Conservation (phyloP, 2,888 invertebrate species). For the Baccha elongata region DNA sequence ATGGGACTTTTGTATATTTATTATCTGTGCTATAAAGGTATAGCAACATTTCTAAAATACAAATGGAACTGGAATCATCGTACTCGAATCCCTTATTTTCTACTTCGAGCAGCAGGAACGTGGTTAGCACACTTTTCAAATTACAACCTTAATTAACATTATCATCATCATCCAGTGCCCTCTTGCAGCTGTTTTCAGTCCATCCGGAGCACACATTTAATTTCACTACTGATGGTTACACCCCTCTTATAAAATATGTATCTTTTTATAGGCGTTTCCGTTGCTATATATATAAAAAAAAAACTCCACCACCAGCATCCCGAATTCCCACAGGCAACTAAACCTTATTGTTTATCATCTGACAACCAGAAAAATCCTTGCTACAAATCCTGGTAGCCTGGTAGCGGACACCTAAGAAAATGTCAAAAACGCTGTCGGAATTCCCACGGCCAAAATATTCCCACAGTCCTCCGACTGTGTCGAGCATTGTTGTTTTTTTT, state of each 20-base stretch:
- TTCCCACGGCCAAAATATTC: conserved; percentile 83
- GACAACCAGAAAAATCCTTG: conserved; percentile 31
- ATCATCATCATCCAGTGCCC: too few species aligned
- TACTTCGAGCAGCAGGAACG: too few species aligned
- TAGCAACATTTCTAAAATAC: too few species aligned
- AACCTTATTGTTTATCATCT: conserved; percentile 23
- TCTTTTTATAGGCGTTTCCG: conserved; percentile 68
- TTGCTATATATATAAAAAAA: conserved; percentile 6
- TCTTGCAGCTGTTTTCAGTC: too few species aligned
- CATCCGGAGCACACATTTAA: too few species aligned
- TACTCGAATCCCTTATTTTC: too few species aligned
- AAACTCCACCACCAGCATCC: conserved; percentile 16
- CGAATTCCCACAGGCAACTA: conserved; percentile 65
- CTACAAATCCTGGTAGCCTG: conserved; percentile 79
- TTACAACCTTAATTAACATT: too few species aligned
- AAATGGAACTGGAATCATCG: too few species aligned
- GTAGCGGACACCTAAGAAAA: conserved; percentile 81
- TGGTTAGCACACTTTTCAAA: too few species aligned
- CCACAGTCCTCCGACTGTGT: conserved; percentile 78
- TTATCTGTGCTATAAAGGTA: too few species aligned
- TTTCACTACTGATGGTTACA: conserved; percentile 52
- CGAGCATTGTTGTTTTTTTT: conserved; percentile 62
- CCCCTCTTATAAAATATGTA: conserved; percentile 38
- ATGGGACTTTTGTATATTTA: too few species aligned
- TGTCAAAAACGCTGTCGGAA: conserved; percentile 82